Percentiles rank a stretch among this genome's conserved stretches.
phyloP scores from a whole-genome alignment of 2,888 invertebrate genomes.

The Ligdia adustata region DNA sequence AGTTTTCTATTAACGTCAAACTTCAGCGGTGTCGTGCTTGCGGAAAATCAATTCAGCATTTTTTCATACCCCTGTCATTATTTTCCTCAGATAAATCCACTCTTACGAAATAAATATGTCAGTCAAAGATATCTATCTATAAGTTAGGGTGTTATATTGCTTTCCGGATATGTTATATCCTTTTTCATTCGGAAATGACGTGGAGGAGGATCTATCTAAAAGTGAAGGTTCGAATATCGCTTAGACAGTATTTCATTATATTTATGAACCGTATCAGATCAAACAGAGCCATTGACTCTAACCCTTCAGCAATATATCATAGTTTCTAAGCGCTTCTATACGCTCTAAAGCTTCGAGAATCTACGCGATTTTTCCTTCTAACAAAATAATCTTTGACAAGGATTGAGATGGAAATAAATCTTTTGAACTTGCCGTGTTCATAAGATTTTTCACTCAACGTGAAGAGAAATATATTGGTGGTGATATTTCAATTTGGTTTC shows the following conservation, averaged over 20 bases:
- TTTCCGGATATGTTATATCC: slow-evolving; percentile 11
- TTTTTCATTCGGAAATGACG: slow-evolving; percentile 15
- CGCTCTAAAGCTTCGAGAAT: slow-evolving; percentile 28
- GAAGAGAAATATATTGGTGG: slow-evolving; percentile 37
- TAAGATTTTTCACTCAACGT: slow-evolving; percentile 38
- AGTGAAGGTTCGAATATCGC: slow-evolving; percentile 9
- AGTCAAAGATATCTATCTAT: slow-evolving; percentile 23
- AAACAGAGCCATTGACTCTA: slow-evolving; percentile 19
- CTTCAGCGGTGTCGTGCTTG: too few species aligned
- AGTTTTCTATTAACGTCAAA: too few species aligned
- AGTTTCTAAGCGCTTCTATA: slow-evolving; percentile 22
- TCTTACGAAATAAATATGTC: slow-evolving; percentile 15
- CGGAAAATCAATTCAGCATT: neutral
- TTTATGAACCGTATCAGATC: slow-evolving; percentile 23
- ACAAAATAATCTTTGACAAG: slow-evolving; percentile 38
- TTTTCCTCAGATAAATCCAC: slow-evolving; percentile 9
- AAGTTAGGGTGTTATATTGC: slow-evolving; percentile 7
- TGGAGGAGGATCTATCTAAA: slow-evolving; percentile 6
- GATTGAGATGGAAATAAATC: slow-evolving; percentile 51
- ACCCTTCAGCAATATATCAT: slow-evolving; percentile 27
- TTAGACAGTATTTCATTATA: slow-evolving; percentile 19
- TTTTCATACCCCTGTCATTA: slow-evolving; percentile 10
- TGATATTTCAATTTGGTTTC: slow-evolving; percentile 43
- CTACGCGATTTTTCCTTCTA: slow-evolving; percentile 30
- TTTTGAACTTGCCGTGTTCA: slow-evolving; percentile 32